Base-by-base conservation (phyloP, 1,140 invertebrate genomes). In the Pentalonia nigronervosa region DNA sequence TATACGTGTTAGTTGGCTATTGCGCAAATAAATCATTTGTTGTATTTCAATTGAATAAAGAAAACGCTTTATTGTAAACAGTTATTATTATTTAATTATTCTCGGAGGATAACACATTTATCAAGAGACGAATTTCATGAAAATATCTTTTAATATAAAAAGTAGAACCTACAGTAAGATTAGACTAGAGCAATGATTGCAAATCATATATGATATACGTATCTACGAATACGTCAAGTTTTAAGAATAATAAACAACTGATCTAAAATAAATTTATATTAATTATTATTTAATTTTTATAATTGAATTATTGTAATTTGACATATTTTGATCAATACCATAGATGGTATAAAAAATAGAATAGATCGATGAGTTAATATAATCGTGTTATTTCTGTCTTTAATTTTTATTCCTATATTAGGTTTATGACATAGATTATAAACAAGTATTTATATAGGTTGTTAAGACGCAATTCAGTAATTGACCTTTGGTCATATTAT, bases 81-180 rank as follows among this genome's bases (percentile, higher is more conserved):
- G 60, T 76, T 76, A 76, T 76, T 76, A 76, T 34, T 76, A 76
- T 76, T n/a, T 17, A 67, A 67, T 67, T 76, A 76, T 76, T n/a
- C n/a, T n/a, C 11, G 60, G 60, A 20, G 6, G 8, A 67, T 30
- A 67, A n/a, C 2, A 67, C 0, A 17, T 76, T n/a, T 14, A 17
- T n/a, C n/a, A 3, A n/a, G 4, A 67, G 6, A n/a, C 7, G n/a
- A n/a, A 76, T 76, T 76, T 20, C 4, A 76, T 76, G 11, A 17
- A 76, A 76, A n/a, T 41, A 41, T n/a, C 30, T 4, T 60, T 60
- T 67, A 67, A 67, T 9, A 30, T 2, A 17, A n/a, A n/a, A 67
- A 76, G 17, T 76, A 76, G 60, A 17, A 17, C 17, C n/a, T 76
- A 76, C 60, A 34, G 14, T 76, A n/a, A 76, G 23, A 30, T 60